phyloP scores from a whole-genome alignment of 2,797 vertebrate species.

The Mus spretus region DNA sequence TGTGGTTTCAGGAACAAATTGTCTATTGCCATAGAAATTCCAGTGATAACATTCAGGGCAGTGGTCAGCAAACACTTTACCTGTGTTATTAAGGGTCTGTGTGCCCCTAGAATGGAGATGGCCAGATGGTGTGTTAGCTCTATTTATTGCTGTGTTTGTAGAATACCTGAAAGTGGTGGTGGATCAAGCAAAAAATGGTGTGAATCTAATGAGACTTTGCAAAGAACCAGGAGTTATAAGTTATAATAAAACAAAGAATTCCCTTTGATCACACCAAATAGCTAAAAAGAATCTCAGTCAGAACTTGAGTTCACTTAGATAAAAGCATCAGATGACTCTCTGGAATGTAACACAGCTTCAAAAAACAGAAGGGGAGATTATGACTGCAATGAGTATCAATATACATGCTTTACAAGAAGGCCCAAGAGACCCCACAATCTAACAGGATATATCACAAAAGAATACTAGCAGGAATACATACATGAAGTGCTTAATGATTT shows the following conservation, averaged over 20 bases:
- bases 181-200: background rate
- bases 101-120: background rate
- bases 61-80: background rate
- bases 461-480: background rate
- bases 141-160: background rate
- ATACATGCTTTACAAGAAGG: background rate
- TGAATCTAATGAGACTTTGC: background rate
- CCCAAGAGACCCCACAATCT: background rate
- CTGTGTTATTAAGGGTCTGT: background rate
- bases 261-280: background rate
- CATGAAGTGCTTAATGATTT: background rate
- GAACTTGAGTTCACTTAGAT: background rate
- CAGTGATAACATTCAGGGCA: background rate
- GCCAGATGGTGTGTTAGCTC: accelerated
- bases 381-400: background rate
- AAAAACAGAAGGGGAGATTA: background rate
- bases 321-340: background rate
- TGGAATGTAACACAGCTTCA: background rate
- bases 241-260: background rate
- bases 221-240: background rate
- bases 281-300: background rate
- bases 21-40: too few relatives aligned
- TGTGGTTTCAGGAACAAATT: too few relatives aligned
- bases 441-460: background rate
- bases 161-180: too few relatives aligned